Evolutionary conservation across 37 sponge, comb jelly and placozoan species (phyloP).

Genomic region (Crambe crambe): DNA sequence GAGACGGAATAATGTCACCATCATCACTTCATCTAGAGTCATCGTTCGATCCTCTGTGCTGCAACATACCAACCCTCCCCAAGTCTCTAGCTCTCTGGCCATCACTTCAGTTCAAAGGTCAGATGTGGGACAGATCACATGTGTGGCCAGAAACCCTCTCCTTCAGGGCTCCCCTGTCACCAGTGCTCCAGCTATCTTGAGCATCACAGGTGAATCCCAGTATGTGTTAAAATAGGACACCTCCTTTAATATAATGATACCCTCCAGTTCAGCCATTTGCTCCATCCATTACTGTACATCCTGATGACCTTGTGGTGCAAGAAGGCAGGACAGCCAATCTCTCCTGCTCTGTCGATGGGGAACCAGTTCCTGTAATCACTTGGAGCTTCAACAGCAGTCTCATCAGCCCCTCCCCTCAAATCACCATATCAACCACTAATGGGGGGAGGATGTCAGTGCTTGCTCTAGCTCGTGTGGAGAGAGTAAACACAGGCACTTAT

Average conservation of each 20-base stretch:
- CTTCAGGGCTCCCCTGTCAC: constrained; percentile 25
- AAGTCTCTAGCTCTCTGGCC: constrained; percentile 49
- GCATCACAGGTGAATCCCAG: constrained; percentile 44
- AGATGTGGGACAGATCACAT: constrained; percentile 48
- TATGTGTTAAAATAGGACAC: neutral
- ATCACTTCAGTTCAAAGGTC: neutral
- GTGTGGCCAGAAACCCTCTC: constrained; percentile 48
- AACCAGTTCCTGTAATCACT: constrained; percentile 50
- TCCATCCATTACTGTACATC: constrained; percentile 49
- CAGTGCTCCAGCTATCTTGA: constrained; percentile 34
- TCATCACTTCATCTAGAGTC: constrained; percentile 11
- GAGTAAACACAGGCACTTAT: constrained; percentile 31
- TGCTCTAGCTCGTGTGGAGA: constrained; percentile 15
- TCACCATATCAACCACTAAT: neutral
- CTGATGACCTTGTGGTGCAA: constrained; percentile 7
- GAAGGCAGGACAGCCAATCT: constrained; percentile 32
- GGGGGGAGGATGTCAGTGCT: constrained; percentile 24
- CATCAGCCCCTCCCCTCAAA: neutral
- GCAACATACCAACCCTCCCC: constrained; percentile 16
- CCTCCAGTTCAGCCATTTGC: constrained; percentile 4
- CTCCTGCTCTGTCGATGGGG: constrained; percentile 53
- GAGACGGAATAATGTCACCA: constrained; percentile 22
- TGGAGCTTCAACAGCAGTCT: constrained; percentile 34
- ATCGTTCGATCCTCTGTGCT: constrained; percentile 18
- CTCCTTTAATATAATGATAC: neutral